These are phyloP conservation scores for Medauroidea extradentata DNA, from an alignment of 1,140 invertebrate genomes.

Conservation along the genomic window DNA sequence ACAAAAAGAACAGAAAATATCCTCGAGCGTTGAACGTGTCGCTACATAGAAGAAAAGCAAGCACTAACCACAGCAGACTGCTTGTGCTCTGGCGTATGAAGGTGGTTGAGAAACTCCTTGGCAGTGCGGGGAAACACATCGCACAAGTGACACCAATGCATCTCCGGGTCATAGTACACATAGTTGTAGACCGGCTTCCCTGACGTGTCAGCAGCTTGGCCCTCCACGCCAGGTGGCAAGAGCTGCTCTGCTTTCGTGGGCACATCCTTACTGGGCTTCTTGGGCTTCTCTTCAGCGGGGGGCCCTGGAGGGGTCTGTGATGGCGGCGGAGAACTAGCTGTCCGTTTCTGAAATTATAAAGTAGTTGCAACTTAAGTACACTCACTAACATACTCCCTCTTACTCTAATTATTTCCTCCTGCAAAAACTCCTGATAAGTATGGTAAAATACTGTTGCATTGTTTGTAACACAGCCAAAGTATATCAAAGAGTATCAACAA, in stretches of 20 bases:
- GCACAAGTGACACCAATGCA: conserved; percentile 83
- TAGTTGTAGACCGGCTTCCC: conserved; percentile 58
- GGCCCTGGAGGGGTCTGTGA: not conserved
- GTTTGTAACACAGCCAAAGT: too few species aligned
- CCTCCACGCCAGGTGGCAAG: not conserved
- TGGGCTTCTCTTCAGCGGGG: not conserved
- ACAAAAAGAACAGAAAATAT: too few species aligned
- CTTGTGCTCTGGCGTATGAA: conserved; percentile 72
- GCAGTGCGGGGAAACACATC: conserved; percentile 80
- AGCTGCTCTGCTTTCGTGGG: not conserved
- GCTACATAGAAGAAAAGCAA: too few species aligned
- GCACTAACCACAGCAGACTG: conserved; percentile 51
- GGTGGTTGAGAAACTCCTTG: conserved; percentile 77
- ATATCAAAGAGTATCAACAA: too few species aligned
- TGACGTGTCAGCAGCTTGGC: not conserved
- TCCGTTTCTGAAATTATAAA: not conserved
- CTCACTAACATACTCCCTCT: too few species aligned
- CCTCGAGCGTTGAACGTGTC: too few species aligned
- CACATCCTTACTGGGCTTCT: not conserved
- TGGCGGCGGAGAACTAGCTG: not conserved
- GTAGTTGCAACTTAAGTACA: too few species aligned
- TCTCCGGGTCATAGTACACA: conserved; percentile 80
- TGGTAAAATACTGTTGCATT: too few species aligned
- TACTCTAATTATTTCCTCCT: too few species aligned
- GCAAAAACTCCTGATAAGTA: too few species aligned